Evolutionary conservation across 1,140 invertebrate genomes (phyloP).

Genomic region (Rhagoletis zephyria): DNA sequence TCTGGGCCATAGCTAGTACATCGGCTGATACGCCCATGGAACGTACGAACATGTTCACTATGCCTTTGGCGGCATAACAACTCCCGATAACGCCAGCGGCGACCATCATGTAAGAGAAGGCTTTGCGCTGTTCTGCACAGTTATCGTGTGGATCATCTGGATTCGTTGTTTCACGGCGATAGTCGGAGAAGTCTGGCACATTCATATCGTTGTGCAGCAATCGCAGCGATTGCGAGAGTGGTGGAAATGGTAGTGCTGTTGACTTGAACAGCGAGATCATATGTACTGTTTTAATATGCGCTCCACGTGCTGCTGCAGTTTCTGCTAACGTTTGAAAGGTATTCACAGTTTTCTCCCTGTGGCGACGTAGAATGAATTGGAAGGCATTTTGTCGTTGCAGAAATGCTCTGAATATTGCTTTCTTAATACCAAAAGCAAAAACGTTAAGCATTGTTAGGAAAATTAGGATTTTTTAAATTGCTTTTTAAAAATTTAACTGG

Average conservation of each 20-base stretch:
- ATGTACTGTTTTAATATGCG: background rate
- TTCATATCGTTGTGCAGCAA: conserved; percentile 89
- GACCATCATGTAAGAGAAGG: conserved; percentile 83
- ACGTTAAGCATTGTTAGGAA: conserved; percentile 4
- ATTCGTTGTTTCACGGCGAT: conserved; percentile 79
- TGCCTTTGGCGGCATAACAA: conserved; percentile 83
- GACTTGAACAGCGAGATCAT: background rate
- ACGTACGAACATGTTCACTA: conserved; percentile 81
- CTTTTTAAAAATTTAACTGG: background rate
- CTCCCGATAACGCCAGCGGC: conserved; percentile 79
- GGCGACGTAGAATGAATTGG: background rate
- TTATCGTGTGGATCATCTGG: conserved; percentile 76
- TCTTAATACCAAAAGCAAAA: background rate
- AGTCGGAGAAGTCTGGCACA: conserved; percentile 86
- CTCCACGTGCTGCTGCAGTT: background rate
- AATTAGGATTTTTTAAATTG: background rate
- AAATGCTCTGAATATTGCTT: background rate
- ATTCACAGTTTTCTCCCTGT: background rate
- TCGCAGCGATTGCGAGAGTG: conserved; percentile 76
- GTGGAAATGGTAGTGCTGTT: background rate
- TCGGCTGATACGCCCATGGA: conserved; percentile 88
- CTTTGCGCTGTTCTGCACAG: conserved; percentile 76
- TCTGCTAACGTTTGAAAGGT: background rate
- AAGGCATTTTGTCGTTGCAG: background rate
- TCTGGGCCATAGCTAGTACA: conserved; percentile 91